A percentile compares a stretch with the other conserved stretches of the same genome.
Evolutionary conservation across 2,113 vertebrate species (phyloP).

Genomic region (Proterorhinus semilunaris): DNA sequence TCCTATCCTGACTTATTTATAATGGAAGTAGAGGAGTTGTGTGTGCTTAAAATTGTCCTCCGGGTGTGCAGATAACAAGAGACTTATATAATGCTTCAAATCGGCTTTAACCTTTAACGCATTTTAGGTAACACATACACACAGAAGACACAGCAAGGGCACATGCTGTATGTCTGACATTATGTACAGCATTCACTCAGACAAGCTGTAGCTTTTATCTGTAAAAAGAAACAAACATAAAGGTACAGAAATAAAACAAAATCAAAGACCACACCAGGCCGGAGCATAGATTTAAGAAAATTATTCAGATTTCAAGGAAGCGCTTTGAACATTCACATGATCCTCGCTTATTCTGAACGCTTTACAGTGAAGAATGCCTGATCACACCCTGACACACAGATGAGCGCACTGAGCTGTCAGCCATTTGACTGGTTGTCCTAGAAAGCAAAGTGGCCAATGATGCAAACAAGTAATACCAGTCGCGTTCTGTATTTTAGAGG

Average conservation of each 20-base stretch:
- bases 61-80: constrained; percentile 43
- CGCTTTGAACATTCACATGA: constrained; percentile 36
- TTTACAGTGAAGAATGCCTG: constrained; percentile 50
- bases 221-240: background rate
- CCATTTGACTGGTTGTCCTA: constrained; percentile 63
- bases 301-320: constrained; percentile 7
- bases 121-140: constrained; percentile 10
- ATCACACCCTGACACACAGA: constrained; percentile 37
- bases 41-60: constrained; percentile 24
- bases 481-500: constrained; percentile 46
- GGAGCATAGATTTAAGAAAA: too few species aligned
- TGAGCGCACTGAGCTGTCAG: constrained; percentile 52
- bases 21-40: constrained; percentile 41
- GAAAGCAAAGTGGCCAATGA: constrained; percentile 61
- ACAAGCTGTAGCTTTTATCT: background rate
- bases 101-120: constrained; percentile 27
- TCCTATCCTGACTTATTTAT: constrained; percentile 42
- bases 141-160: too few species aligned
- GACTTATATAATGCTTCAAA: constrained; percentile 39
- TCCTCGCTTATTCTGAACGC: constrained; percentile 36
- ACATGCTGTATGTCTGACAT: background rate
- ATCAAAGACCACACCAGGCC: background rate
- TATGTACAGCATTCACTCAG: background rate
- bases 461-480: constrained; percentile 58
- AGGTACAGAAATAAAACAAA: background rate